Conservation (phyloP, 2,888 invertebrate genomes). For the Morpho achilles region DNA sequence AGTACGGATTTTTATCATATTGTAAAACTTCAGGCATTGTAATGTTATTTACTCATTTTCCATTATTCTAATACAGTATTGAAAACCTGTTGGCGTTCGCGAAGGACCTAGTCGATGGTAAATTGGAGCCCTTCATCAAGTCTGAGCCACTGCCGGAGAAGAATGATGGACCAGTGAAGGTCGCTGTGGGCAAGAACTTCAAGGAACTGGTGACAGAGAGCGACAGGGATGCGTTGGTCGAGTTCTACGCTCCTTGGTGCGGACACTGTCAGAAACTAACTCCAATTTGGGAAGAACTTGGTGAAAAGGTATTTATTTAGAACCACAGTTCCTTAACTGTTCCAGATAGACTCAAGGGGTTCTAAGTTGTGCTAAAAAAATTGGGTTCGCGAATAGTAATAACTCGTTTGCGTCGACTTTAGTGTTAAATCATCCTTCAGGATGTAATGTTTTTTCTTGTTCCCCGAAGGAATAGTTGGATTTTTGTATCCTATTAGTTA, state of each 20-base stretch:
- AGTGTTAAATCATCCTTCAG: too few relatives aligned
- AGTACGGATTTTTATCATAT: too few relatives aligned
- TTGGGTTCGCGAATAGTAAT: too few relatives aligned
- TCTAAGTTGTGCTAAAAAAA: too few relatives aligned
- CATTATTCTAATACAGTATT: conserved; percentile 73
- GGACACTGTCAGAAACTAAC: conserved; percentile 98
- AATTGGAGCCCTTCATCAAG: conserved; percentile 94
- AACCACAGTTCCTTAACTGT: too few relatives aligned
- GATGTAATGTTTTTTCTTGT: too few relatives aligned
- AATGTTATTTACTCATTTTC: conserved; percentile 26
- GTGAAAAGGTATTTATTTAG: conserved; percentile 79
- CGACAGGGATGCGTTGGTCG: conserved; percentile 94
- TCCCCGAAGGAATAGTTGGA: too few relatives aligned
- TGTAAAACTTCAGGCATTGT: too few relatives aligned
- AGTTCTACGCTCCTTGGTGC: conserved; percentile 99
- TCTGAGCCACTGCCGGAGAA: conserved; percentile 94
- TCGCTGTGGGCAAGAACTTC: conserved; percentile 98
- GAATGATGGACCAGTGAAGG: conserved; percentile 90
- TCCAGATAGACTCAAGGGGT: too few relatives aligned
- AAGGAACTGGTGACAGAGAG: conserved; percentile 95
- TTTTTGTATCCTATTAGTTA: too few relatives aligned
- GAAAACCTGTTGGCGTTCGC: conserved; percentile 92
- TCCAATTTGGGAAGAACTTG: conserved; percentile 96
- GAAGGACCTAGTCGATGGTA: conserved; percentile 88
- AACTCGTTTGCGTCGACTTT: too few relatives aligned